Conservation (phyloP, 1,140 invertebrate species). For the Oncopodura yosiiana region DNA sequence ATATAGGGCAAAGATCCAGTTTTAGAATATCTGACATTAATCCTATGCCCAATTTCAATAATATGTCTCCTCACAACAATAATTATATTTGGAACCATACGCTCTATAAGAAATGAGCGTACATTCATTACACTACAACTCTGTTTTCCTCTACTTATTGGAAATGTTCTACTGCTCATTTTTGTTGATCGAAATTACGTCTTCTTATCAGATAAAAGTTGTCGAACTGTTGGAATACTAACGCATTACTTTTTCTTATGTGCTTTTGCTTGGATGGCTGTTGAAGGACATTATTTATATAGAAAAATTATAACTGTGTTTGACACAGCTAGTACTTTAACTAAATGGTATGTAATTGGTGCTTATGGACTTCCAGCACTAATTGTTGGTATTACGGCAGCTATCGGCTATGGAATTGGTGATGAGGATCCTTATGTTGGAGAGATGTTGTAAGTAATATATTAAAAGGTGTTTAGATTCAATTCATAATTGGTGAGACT, state of each 20-base stretch:
- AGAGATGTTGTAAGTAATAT: conserved; percentile 15
- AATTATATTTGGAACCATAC: conserved; percentile 40
- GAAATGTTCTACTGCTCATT: conserved; percentile 48
- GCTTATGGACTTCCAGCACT: conserved; percentile 45
- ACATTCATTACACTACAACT: conserved; percentile 50
- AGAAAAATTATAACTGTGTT: conserved; percentile 38
- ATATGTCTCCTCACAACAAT: conserved; percentile 47
- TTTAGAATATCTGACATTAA: conserved; percentile 47
- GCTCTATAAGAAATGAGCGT: conserved; percentile 41
- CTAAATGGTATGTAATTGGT: too few species aligned
- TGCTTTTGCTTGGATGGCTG: conserved; percentile 53
- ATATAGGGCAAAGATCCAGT: conserved; percentile 37
- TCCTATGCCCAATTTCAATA: conserved; percentile 49
- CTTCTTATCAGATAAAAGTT: conserved; percentile 33
- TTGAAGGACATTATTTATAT: conserved; percentile 47
- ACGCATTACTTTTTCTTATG: conserved; percentile 52
- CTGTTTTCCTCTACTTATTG: conserved; percentile 47
- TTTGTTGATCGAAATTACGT: conserved; percentile 47
- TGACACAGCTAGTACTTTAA: too few species aligned
- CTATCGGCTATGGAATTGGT: background rate
- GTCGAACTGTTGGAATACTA: too few species aligned
- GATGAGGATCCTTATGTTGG: conserved; percentile 20
- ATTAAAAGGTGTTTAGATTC: too few species aligned
- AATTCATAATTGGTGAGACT: too few species aligned
- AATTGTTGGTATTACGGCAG: conserved; percentile 41